A percentile compares a stretch with the other conserved stretches of the same genome.
Evolutionary conservation across 2,888 invertebrate species (phyloP).

Genomic region (Incurvaria masculella): DNA sequence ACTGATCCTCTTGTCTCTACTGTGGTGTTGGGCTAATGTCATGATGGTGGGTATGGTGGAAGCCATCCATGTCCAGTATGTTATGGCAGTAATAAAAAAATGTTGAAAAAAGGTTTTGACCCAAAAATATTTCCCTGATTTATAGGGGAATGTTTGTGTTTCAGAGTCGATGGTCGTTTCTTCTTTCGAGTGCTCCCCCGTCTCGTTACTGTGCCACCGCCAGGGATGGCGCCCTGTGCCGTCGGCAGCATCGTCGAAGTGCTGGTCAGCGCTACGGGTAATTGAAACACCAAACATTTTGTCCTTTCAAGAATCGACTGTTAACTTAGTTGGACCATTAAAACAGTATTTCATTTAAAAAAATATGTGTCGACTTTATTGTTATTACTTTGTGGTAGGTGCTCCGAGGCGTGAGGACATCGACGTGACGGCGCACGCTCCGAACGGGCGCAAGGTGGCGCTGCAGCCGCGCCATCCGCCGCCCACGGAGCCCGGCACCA

Average conservation of each 20-base stretch:
- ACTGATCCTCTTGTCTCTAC: no score
- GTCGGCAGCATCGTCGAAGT: slow-evolving; percentile 95
- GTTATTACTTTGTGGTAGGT: no score
- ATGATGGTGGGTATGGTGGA: no score
- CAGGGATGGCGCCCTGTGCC: slow-evolving; percentile 94
- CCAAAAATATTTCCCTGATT: background rate
- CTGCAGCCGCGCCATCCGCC: slow-evolving; percentile 59
- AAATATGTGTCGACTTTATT: no score
- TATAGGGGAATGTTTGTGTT: slow-evolving; percentile 1
- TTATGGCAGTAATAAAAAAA: no score
- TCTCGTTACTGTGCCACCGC: slow-evolving; percentile 80
- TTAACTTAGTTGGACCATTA: no score
- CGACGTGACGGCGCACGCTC: slow-evolving; percentile 89
- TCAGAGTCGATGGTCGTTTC: slow-evolving; percentile 57
- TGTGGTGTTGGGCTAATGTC: no score
- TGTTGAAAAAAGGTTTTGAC: slow-evolving; percentile 1
- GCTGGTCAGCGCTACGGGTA: slow-evolving; percentile 79
- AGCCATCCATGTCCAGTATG: no score
- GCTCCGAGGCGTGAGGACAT: slow-evolving; percentile 79
- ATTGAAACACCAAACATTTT: no score
- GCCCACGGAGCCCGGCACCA: slow-evolving; percentile 84
- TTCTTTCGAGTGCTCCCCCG: slow-evolving; percentile 88
- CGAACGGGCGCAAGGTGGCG: slow-evolving; percentile 74
- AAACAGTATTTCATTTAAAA: no score
- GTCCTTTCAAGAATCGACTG: no score